A percentile compares a stretch with the other conserved stretches of the same genome.
Conservation (phyloP, 2,888 invertebrate genomes). For the Plebejus argus region DNA sequence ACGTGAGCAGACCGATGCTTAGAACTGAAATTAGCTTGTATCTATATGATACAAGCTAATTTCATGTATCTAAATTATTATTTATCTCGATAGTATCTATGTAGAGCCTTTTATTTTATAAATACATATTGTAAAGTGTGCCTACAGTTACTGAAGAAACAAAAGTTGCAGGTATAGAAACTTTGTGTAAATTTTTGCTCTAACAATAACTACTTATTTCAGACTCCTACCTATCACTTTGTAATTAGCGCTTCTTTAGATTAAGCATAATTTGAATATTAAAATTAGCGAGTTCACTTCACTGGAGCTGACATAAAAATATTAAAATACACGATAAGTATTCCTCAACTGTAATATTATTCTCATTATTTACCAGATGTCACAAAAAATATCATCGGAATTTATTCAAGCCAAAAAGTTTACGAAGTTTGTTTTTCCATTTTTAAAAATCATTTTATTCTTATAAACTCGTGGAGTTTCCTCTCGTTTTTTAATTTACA, state of each 20-base stretch:
- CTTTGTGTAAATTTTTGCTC: background rate
- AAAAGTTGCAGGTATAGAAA: background rate
- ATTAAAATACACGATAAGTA: background rate
- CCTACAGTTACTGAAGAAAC: background rate
- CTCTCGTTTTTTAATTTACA: conserved; percentile 32
- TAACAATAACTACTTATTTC: background rate
- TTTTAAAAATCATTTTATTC: conserved; percentile 33
- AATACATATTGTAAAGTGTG: background rate
- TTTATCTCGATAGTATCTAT: too few species aligned
- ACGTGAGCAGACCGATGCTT: too few species aligned
- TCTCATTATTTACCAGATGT: conserved; percentile 24
- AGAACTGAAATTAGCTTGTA: too few species aligned
- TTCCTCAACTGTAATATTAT: conserved; percentile 6
- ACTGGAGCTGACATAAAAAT: conserved; percentile 4
- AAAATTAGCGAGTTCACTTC: background rate
- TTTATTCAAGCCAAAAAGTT: conserved; percentile 27
- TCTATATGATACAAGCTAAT: too few species aligned
- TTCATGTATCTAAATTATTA: too few species aligned
- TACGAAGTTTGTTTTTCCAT: conserved; percentile 26
- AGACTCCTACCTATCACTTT: background rate
- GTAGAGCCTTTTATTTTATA: too few species aligned
- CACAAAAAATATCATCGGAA: conserved; percentile 1
- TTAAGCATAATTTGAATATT: conserved; percentile 1
- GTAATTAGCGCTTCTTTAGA: background rate
- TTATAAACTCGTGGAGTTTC: conserved; percentile 29